Evolutionary conservation across 2,888 invertebrate genomes (phyloP).

Genomic region (Drosophila algonquin): DNA sequence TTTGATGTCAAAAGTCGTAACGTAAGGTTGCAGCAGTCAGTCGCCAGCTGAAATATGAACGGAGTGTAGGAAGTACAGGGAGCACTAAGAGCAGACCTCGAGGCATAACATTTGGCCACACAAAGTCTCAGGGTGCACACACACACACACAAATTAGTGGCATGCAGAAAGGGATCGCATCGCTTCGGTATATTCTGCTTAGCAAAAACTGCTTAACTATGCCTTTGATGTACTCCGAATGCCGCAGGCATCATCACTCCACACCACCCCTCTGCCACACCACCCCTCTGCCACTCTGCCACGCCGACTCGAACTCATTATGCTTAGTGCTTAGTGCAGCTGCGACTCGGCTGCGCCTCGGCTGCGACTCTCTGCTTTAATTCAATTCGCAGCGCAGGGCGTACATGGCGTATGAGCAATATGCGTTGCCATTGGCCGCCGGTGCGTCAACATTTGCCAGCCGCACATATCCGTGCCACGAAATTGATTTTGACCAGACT

Average conservation of each 20-base stretch:
- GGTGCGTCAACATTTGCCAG: constrained; percentile 44
- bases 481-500: constrained; percentile 44
- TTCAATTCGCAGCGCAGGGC: constrained; percentile 46
- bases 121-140: constrained; percentile 46
- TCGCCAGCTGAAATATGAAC: constrained; percentile 61
- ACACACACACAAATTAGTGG: constrained; percentile 67
- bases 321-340: constrained; percentile 56
- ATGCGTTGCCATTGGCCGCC: constrained; percentile 34
- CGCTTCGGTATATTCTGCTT: constrained; percentile 28
- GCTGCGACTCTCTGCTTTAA: constrained; percentile 54
- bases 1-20: constrained; percentile 70
- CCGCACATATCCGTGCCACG: constrained; percentile 33
- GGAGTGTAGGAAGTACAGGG: constrained; percentile 19
- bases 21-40: constrained; percentile 49
- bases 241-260: constrained; percentile 28
- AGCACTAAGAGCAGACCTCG: not conserved
- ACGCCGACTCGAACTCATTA: constrained; percentile 57
- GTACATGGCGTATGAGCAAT: constrained; percentile 42
- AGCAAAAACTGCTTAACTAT: constrained; percentile 61
- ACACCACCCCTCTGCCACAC: constrained; percentile 3
- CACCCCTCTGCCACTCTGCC: not conserved
- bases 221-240: constrained; percentile 65
- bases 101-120: constrained; percentile 51
- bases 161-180: constrained; percentile 16
- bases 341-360: constrained; percentile 25